Percentiles rank a stretch among this genome's conserved stretches.
These are phyloP conservation scores for Pangasianodon hypophthalmus DNA, from an alignment of 2,113 vertebrate species.

Conservation along the genomic window DNA sequence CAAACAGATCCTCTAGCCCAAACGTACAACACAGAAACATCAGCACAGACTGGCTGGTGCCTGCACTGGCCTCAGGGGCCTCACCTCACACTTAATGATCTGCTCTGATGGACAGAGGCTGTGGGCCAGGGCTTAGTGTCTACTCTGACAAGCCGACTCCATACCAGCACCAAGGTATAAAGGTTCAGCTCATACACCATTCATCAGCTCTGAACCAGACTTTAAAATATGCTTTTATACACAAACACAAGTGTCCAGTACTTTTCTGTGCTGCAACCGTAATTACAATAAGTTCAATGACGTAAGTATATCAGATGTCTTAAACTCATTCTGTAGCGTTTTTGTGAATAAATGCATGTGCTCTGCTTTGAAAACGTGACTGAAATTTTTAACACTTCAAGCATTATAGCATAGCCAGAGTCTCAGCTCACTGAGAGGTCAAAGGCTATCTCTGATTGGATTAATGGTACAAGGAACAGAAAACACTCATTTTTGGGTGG, in stretches of 20 bases:
- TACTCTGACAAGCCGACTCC: slow-evolving; percentile 46
- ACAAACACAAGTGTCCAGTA: neutral
- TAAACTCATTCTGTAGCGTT: neutral
- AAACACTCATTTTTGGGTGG: slow-evolving; percentile 64
- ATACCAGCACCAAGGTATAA: slow-evolving; percentile 42
- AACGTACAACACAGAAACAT: slow-evolving; percentile 59
- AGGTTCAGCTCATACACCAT: slow-evolving; percentile 43
- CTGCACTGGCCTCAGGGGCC: slow-evolving; percentile 68
- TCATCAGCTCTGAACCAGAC: neutral
- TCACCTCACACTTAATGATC: slow-evolving; percentile 64
- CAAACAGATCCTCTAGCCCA: slow-evolving; percentile 60
- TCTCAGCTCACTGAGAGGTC: slow-evolving; percentile 53
- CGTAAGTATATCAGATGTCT: neutral
- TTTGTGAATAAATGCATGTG: neutral
- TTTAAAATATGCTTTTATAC: slow-evolving; percentile 6
- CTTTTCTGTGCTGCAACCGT: neutral
- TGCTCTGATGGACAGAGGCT: slow-evolving; percentile 61
- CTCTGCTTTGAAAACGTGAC: slow-evolving; percentile 20
- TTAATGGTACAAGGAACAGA: slow-evolving; percentile 65
- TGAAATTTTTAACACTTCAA: slow-evolving; percentile 17
- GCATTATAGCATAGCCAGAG: slow-evolving; percentile 33
- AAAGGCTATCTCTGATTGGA: slow-evolving; percentile 69
- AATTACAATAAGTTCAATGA: no score
- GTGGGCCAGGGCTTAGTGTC: slow-evolving; percentile 53
- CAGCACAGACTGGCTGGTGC: slow-evolving; percentile 74